These are phyloP conservation scores for Melanotaenia parkinsoni DNA, from an alignment of 2,797 vertebrate species.

Conservation along the genomic window DNA sequence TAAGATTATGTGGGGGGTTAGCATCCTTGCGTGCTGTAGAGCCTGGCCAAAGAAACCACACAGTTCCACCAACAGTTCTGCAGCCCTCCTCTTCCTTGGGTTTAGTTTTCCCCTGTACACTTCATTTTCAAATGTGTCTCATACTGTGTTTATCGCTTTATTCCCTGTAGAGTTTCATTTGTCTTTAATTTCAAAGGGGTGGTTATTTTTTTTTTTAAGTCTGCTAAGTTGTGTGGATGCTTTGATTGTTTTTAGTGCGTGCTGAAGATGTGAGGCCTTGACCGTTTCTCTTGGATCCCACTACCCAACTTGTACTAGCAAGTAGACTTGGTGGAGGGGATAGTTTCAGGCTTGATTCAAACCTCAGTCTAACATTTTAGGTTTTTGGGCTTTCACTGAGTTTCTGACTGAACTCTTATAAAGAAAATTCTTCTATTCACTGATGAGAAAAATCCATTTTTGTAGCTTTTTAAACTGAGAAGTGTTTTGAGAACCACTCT, in stretches of 20 bases:
- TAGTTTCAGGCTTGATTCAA: slow-evolving; percentile 30
- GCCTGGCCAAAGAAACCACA: slow-evolving; percentile 78
- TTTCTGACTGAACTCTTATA: slow-evolving; percentile 20
- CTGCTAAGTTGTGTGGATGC: slow-evolving; percentile 33
- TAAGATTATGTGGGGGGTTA: slow-evolving; percentile 77
- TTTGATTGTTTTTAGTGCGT: slow-evolving; percentile 51
- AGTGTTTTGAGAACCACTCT: neutral
- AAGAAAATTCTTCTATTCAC: slow-evolving; percentile 5
- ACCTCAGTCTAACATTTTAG: slow-evolving; percentile 32
- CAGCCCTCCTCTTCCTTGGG: slow-evolving; percentile 47
- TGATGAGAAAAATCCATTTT: slow-evolving; percentile 1
- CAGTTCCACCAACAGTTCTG: slow-evolving; percentile 65
- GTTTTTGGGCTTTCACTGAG: slow-evolving; percentile 27
- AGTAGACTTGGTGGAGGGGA: slow-evolving; percentile 34
- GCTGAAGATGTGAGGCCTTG: slow-evolving; percentile 51
- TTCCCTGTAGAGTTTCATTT: slow-evolving; percentile 44
- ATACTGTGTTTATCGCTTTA: slow-evolving; percentile 39
- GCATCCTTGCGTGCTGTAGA: slow-evolving; percentile 80
- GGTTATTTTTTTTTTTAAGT: slow-evolving; percentile 39
- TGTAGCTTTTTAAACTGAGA: slow-evolving; percentile 9
- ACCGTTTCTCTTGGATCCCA: slow-evolving; percentile 56
- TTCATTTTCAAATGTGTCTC: slow-evolving; percentile 30
- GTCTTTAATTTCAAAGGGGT: slow-evolving; percentile 43
- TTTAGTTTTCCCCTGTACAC: slow-evolving; percentile 38
- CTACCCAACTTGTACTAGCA: slow-evolving; percentile 38